Percentiles rank a stretch among this genome's conserved stretches.
Conservation (phyloP, 1,140 invertebrate genomes). For the Phenacoccus solenopsis region DNA sequence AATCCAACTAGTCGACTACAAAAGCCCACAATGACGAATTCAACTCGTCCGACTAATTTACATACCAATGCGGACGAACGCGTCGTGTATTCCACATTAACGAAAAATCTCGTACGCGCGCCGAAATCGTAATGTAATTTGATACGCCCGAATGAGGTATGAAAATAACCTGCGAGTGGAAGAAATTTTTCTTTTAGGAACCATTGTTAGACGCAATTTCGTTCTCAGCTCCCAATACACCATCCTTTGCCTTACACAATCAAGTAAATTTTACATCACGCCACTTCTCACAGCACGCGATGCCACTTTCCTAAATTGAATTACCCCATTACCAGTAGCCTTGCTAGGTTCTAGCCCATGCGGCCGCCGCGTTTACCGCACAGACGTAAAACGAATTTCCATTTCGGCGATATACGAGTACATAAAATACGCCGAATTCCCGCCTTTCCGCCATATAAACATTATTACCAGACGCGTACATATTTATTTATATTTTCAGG, state of each 20-base stretch:
- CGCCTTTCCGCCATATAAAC: not conserved
- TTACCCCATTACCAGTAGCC: not conserved
- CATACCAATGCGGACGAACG: too few relatives aligned
- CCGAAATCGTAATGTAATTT: not conserved
- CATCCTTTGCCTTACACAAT: slow-evolving; percentile 1
- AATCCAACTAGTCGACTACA: too few relatives aligned
- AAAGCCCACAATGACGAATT: too few relatives aligned
- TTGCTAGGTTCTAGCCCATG: not conserved
- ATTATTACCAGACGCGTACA: not conserved
- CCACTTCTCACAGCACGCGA: not conserved
- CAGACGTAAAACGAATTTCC: not conserved
- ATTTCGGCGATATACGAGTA: not conserved
- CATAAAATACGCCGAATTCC: not conserved
- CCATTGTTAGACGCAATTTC: not conserved
- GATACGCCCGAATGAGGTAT: not conserved
- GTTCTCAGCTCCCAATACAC: not conserved
- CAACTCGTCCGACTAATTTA: too few relatives aligned
- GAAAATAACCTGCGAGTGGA: not conserved
- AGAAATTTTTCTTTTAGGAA: not conserved
- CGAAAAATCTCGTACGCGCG: too few relatives aligned
- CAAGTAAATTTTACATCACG: slow-evolving; percentile 2
- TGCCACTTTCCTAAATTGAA: not conserved
- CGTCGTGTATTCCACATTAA: too few relatives aligned
- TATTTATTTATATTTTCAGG: not conserved
- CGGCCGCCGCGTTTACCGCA: not conserved